These are phyloP conservation scores for Scortum barcoo DNA, from an alignment of 2,113 vertebrate genomes.

Conservation along the genomic window DNA sequence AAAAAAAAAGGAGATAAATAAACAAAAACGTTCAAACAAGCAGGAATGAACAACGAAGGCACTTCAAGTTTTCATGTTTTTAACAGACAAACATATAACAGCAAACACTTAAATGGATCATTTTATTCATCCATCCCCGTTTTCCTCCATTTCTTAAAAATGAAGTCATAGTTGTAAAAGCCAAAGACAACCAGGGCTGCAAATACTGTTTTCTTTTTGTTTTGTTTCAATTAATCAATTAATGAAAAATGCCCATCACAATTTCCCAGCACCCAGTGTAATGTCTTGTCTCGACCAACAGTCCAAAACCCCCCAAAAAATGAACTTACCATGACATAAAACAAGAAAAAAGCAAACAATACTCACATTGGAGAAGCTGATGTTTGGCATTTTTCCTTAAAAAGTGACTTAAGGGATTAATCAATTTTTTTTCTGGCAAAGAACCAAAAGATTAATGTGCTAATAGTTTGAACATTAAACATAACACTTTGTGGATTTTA, in stretches of 20 bases:
- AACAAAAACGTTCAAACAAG: conserved; percentile 43
- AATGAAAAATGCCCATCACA: not conserved
- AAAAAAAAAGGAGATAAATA: not conserved
- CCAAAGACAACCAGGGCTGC: not conserved
- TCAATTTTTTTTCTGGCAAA: not conserved
- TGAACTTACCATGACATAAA: not conserved
- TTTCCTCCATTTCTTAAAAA: conserved; percentile 30
- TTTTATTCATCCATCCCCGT: not conserved
- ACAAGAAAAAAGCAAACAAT: not conserved
- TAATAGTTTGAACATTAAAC: not conserved
- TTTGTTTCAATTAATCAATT: not conserved
- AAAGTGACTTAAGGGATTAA: not conserved
- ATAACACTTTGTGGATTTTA: not conserved
- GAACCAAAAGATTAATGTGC: not conserved
- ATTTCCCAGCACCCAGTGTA: not conserved
- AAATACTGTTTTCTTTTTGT: not conserved
- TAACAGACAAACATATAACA: conserved; percentile 3
- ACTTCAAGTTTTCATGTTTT: conserved; percentile 72
- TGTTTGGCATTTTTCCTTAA: conserved; percentile 2
- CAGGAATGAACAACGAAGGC: conserved; percentile 76
- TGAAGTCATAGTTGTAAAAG: not conserved
- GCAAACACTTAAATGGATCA: conserved; percentile 10
- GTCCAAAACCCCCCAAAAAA: not conserved
- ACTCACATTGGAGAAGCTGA: conserved; percentile 2
- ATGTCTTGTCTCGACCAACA: not conserved